Base-by-base conservation (phyloP, 2,113 vertebrate species). In the Coracopsis vasa region DNA sequence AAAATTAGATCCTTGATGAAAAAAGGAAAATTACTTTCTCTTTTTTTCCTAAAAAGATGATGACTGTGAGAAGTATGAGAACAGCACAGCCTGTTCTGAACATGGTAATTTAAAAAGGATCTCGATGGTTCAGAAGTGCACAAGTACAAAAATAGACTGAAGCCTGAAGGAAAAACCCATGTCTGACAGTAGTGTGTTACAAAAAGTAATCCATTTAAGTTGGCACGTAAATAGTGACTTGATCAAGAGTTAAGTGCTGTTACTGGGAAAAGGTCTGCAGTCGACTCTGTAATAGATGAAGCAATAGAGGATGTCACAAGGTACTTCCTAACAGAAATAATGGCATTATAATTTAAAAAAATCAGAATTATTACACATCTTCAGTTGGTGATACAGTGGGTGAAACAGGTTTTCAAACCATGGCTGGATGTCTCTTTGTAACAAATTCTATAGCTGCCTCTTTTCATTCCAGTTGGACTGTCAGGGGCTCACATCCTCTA, bases 81-180 rank as follows among this genome's bases (percentile, higher is more conserved):
- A 97, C 88, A 92, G 96, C 83, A 90, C 86, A 93, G 88, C 17
- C 70, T 96, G 92, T 94, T 92, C 94, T 74, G 48, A 95, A 87
- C 72, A 79, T 4, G 0, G 0, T 66, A 67, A 92, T 92, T 97
- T 92, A 29, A 79, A 81, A 95, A 91, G 61, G 54, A 4, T 72
- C 90, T 56, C 66, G 61, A 58, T 41, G 73, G 92, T 94, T 92
- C 94, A 79, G 85, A 94, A 96, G 84, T 82, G 58, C 66, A 91
- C 62, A 24, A 50, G 12, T 28, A 79, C 80, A 91, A 87, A 90
- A 96, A 92, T 48, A 95, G 91, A 87, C 51, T 65, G 69, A 51
- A 71, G 48, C 2, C 64, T 66, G 69, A 58, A 72, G 71, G 73
- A 80, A 91, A 93, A 87, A 16, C 4, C 2, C 29, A 53, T 13